Evolutionary conservation across 2,113 vertebrate genomes (phyloP).

Genomic region (Mustelus asterias): DNA sequence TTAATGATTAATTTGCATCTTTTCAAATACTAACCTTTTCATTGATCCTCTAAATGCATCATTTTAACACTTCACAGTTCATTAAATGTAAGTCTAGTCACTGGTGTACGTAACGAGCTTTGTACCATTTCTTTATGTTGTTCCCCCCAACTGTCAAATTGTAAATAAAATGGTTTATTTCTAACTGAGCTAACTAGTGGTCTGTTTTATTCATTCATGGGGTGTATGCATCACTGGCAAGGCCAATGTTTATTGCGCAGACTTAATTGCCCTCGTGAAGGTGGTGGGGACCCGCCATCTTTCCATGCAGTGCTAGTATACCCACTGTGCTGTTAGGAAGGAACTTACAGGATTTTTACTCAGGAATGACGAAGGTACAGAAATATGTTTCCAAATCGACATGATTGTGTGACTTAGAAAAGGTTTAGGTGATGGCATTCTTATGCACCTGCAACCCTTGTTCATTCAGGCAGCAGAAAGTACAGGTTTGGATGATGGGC

Average conservation of each 20-base stretch:
- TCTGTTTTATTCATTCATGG: not conserved
- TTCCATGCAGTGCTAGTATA: not conserved
- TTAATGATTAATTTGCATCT: constrained; percentile 28
- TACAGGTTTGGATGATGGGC: not conserved
- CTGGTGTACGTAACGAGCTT: not conserved
- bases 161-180: not conserved
- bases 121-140: not conserved
- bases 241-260: not conserved
- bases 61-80: not conserved
- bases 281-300: not conserved
- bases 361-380: not conserved
- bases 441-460: too few relatives aligned
- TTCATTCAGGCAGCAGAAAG: not conserved
- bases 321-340: not conserved
- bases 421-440: too few relatives aligned
- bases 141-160: not conserved
- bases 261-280: not conserved
- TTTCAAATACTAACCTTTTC: constrained; percentile 28
- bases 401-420: not conserved
- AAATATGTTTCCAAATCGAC: not conserved
- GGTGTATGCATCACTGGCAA: not conserved
- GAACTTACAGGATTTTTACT: not conserved
- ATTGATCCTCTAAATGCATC: not conserved
- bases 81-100: not conserved
- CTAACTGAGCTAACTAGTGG: not conserved